phyloP scores from a whole-genome alignment of 2,888 invertebrate genomes.

The Pterostichus madidus region DNA sequence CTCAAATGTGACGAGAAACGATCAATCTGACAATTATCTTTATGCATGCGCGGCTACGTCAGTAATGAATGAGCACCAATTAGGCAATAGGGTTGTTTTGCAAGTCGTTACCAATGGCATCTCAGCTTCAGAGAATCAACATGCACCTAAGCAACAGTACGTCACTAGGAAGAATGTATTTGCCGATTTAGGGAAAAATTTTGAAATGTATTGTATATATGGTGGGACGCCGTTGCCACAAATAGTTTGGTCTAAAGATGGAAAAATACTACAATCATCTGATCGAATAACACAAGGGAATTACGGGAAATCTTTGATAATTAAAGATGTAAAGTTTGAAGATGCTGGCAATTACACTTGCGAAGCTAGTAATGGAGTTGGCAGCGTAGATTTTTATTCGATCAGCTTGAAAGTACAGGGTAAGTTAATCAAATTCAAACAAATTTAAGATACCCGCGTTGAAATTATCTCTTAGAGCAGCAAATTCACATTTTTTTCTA shows the following conservation, averaged over 20 bases:
- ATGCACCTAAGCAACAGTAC: conserved; percentile 89
- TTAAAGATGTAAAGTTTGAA: conserved; percentile 91
- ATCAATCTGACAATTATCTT: conserved; percentile 90
- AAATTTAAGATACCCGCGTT: too few species aligned
- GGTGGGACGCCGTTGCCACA: conserved; percentile 98
- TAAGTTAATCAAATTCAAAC: conserved; percentile 72
- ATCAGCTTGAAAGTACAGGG: conserved; percentile 88
- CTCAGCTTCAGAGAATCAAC: conserved; percentile 88
- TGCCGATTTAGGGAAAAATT: conserved; percentile 89
- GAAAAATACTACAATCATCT: conserved; percentile 83
- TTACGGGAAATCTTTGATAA: conserved; percentile 96
- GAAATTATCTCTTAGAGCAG: too few species aligned
- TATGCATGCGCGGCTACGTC: conserved; percentile 98
- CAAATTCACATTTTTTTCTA: too few species aligned
- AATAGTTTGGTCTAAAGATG: conserved; percentile 94
- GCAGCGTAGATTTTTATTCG: conserved; percentile 90
- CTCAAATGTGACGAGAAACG: conserved; percentile 92
- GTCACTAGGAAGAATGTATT: conserved; percentile 92
- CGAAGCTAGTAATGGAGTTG: conserved; percentile 94
- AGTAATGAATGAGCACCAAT: conserved; percentile 93
- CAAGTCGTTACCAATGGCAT: conserved; percentile 89
- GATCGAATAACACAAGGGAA: conserved; percentile 91
- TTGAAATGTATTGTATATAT: conserved; percentile 96
- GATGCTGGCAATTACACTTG: conserved; percentile 97
- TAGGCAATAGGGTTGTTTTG: conserved; percentile 90